Evolutionary conservation across 2,113 vertebrate species (phyloP).

Genomic region (Manacus vitellinus): DNA sequence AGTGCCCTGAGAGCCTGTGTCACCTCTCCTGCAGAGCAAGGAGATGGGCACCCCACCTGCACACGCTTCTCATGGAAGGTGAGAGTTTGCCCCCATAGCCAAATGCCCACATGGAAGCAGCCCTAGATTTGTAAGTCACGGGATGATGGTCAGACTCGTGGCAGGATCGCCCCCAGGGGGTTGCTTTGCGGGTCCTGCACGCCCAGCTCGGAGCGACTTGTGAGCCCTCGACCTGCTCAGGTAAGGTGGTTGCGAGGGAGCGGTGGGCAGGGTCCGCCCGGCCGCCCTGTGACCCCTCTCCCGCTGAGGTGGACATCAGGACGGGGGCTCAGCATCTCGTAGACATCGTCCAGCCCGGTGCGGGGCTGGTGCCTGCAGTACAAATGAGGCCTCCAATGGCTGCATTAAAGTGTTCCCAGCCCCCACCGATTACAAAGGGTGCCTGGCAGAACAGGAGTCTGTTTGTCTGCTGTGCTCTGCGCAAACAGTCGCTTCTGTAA

Average conservation of each 20-base stretch:
- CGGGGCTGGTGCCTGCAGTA: background rate
- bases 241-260: background rate
- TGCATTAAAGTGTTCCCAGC: background rate
- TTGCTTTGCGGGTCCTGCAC: accelerated
- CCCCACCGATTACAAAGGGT: constrained; percentile 36
- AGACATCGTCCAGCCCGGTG: background rate
- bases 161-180: background rate
- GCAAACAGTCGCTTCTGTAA: constrained; percentile 45
- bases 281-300: background rate
- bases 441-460: constrained; percentile 54
- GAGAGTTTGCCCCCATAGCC: background rate
- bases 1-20: background rate
- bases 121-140: background rate
- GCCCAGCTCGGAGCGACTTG: background rate
- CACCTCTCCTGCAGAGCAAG: background rate
- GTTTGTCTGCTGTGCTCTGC: constrained; percentile 48
- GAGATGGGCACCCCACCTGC: background rate
- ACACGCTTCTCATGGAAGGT: accelerated
- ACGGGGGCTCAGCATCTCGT: background rate
- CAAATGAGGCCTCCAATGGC: background rate
- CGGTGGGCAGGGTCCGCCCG: accelerated
- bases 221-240: background rate
- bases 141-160: background rate
- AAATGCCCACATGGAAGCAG: background rate
- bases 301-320: background rate